Percentiles rank a stretch among this genome's conserved stretches.
These are phyloP conservation scores for Hymenochirus boettgeri DNA, from an alignment of 2,113 vertebrate species.

Conservation along the genomic window DNA sequence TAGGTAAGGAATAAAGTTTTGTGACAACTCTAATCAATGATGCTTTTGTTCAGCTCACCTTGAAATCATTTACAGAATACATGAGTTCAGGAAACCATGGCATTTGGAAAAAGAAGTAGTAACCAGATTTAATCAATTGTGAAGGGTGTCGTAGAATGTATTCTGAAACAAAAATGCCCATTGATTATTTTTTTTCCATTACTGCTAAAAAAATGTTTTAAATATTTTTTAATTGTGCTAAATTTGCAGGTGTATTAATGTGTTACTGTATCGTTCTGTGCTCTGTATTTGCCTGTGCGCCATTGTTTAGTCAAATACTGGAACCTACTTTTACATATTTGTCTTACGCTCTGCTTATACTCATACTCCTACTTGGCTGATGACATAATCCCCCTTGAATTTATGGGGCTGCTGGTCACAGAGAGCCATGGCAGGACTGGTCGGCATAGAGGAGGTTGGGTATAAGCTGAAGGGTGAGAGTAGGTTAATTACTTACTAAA, in stretches of 20 bases:
- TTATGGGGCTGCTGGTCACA: too few species aligned
- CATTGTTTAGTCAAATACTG: too few species aligned
- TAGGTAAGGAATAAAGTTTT: conserved; percentile 32
- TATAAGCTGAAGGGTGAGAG: too few species aligned
- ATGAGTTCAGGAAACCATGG: conserved; percentile 94
- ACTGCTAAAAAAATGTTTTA: not conserved
- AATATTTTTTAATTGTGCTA: not conserved
- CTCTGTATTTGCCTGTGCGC: too few species aligned
- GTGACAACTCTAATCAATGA: conserved; percentile 42
- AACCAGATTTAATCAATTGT: conserved; percentile 92
- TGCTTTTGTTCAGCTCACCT: conserved; percentile 73
- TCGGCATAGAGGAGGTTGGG: too few species aligned
- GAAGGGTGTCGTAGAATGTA: conserved; percentile 88
- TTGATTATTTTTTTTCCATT: conserved; percentile 46
- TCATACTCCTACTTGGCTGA: too few species aligned
- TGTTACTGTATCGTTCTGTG: not conserved
- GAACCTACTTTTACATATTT: not conserved
- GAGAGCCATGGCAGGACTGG: too few species aligned
- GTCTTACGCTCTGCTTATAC: too few species aligned
- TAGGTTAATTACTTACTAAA: too few species aligned
- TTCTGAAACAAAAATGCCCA: conserved; percentile 76
- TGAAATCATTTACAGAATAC: conserved; percentile 97
- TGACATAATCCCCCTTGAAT: too few species aligned
- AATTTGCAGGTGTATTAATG: not conserved
- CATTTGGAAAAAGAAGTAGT: conserved; percentile 97